Evolutionary conservation across 1,140 invertebrate genomes (phyloP), one percentile per base, ranked within the genome.

Genomic region (Nasonia giraulti): DNA sequence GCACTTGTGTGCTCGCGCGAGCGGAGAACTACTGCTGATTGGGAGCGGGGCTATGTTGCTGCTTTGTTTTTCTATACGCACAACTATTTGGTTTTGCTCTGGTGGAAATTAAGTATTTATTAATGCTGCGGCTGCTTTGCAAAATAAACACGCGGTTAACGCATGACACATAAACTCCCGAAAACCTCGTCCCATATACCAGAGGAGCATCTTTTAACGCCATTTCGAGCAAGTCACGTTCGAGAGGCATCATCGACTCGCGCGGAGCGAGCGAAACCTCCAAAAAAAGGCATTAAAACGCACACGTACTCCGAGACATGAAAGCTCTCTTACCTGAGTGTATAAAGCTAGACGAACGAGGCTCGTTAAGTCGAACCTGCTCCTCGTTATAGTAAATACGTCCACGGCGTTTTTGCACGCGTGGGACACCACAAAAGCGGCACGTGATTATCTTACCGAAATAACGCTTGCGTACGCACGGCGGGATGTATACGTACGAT

Each of bases 401-500:
- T 37, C 4, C 55, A 17, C 14, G 23, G 74, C 2, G 31, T 37
- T 27, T 20, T 31, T 62, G 73, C 17, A 17, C 6, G n/a, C 81
- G 81, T 62, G 31, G 62, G 40, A 66, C 74, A 33, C 7, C 82
- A 83, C 82, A 77, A 84, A 79, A 71, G 82, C 27, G 10, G 78
- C 78, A 80, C 83, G 83, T 84, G 83, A 84, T 69, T 5, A 74
- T 78, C 55, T 80, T 84, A 84, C 83, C 83, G 83, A 84, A 84
- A 84, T 78, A n/a, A 62, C 4, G 55, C 82, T 50, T 23, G 5
- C 37, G 20, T 1, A 12, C 27, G 20, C 74, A 44, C 6, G 44
- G 14, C 37, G 44, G 6, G 10, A 0, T 44, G 10, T 44, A 44
- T 44, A 44, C 6, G 40, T 44, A 44, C 77, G 83, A 84, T 84